Evolutionary conservation across 2,797 vertebrate genomes (phyloP).

Genomic region (Peromyscus eremicus): DNA sequence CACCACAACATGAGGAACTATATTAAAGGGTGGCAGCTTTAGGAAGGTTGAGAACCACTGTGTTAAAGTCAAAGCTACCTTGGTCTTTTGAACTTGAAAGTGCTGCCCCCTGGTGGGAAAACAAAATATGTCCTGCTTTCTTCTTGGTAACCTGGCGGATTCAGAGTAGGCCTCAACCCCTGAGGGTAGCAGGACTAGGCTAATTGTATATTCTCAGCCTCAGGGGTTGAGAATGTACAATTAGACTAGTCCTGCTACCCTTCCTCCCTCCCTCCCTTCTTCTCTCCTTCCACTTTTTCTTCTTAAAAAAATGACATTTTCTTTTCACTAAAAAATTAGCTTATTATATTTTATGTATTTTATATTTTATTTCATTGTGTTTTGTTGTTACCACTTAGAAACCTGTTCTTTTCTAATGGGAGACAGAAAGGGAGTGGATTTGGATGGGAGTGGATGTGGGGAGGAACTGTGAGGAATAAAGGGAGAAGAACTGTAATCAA

Average conservation of each 20-base stretch:
- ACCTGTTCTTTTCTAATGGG: neutral
- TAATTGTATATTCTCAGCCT: no score
- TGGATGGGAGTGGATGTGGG: neutral
- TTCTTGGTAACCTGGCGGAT: no score
- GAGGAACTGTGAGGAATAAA: neutral
- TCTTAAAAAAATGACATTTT: neutral
- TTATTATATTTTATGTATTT: neutral
- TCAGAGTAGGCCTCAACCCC: no score
- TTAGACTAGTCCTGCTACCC: neutral
- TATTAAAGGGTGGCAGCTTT: neutral
- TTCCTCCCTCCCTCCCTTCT: no score
- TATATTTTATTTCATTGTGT: neutral
- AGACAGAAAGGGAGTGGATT: neutral
- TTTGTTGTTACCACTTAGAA: neutral
- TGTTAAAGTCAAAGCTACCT: neutral
- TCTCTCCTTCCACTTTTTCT: neutral
- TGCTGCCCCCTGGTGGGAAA: constrained; percentile 64
- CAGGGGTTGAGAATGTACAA: neutral
- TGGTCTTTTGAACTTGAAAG: neutral
- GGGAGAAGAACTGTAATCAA: neutral
- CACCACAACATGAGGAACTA: neutral
- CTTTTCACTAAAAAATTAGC: neutral
- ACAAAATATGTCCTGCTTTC: neutral
- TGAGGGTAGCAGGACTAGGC: no score
- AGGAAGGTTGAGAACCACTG: neutral